phyloP scores from a whole-genome alignment of 1,140 invertebrate species.

The Bicyclus anynana region DNA sequence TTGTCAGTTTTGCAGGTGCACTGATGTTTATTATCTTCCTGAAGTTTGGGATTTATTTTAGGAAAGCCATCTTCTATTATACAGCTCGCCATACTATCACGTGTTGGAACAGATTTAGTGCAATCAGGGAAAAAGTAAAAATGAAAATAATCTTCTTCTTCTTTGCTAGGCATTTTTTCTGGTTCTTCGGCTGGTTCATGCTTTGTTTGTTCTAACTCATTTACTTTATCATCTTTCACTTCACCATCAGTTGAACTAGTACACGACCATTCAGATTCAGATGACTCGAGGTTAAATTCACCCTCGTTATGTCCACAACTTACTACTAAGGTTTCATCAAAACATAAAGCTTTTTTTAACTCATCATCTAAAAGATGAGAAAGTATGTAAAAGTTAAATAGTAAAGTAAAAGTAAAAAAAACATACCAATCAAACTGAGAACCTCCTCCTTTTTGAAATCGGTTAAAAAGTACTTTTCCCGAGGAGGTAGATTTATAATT shows the following conservation, averaged over 20 bases:
- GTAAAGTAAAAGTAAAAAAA: too few species aligned
- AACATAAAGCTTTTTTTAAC: slow-evolving; percentile 59
- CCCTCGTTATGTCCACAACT: slow-evolving; percentile 63
- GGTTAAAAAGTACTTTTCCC: too few species aligned
- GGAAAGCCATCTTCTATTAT: slow-evolving; percentile 58
- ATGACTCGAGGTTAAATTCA: slow-evolving; percentile 35
- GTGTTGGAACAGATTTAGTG: slow-evolving; percentile 33
- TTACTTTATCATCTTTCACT: slow-evolving; percentile 30
- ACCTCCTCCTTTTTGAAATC: too few species aligned
- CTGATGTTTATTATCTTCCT: slow-evolving; percentile 15
- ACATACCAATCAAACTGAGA: too few species aligned
- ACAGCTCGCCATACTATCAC: slow-evolving; percentile 47
- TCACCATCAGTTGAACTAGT: slow-evolving; percentile 34
- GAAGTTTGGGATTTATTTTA: slow-evolving; percentile 43
- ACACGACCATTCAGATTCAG: slow-evolving; percentile 55
- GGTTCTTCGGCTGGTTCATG: slow-evolving; percentile 27
- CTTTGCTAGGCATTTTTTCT: slow-evolving; percentile 22
- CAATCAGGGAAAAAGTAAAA: slow-evolving; percentile 70
- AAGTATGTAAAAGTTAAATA: too few species aligned
- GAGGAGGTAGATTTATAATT: too few species aligned
- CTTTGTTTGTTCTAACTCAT: slow-evolving; percentile 19
- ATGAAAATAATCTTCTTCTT: slow-evolving; percentile 63
- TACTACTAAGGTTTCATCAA: slow-evolving; percentile 65
- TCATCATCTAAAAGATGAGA: slow-evolving; percentile 51
- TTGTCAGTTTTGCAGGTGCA: slow-evolving; percentile 54